phyloP scores from a whole-genome alignment of 2,797 vertebrate genomes.

The Anguilla pacifica region DNA sequence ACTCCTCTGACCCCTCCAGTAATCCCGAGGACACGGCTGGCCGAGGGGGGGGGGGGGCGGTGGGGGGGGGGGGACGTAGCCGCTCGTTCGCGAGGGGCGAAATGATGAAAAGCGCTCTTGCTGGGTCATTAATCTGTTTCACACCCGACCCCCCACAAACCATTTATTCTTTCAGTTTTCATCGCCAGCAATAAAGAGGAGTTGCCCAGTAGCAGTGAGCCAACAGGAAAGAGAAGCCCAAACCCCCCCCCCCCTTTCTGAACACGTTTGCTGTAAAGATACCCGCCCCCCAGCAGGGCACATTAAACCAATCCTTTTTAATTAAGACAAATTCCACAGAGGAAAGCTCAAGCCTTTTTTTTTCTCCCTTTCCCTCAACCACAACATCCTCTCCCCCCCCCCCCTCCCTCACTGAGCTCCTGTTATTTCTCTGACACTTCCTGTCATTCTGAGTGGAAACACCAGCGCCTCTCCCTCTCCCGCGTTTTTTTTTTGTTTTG shows the following conservation, averaged over 20 bases:
- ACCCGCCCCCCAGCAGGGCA: conserved; percentile 47
- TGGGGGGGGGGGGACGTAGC: too few species aligned
- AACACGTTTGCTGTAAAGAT: conserved; percentile 54
- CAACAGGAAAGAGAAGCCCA: conserved; percentile 14
- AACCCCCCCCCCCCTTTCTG: conserved; percentile 27
- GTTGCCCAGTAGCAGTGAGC: conserved; percentile 32
- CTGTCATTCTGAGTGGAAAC: conserved; percentile 52
- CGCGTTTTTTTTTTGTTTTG: conserved; percentile 30
- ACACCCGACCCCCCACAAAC: conserved; percentile 26
- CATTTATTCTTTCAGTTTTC: conserved; percentile 47
- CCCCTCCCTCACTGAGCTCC: conserved; percentile 28
- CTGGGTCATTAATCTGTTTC: conserved; percentile 40
- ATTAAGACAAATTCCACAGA: conserved; percentile 67
- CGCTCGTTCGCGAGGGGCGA: conserved; percentile 26
- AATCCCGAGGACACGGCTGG: conserved; percentile 14
- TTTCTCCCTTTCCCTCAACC: conserved; percentile 41
- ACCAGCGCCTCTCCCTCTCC: conserved; percentile 48
- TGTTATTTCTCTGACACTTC: conserved; percentile 49
- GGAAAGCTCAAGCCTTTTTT: conserved; percentile 55
- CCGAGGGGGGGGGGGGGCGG: neutral
- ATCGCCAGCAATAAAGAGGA: conserved; percentile 43
- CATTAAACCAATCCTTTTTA: conserved; percentile 64
- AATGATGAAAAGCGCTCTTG: conserved; percentile 32
- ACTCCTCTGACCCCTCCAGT: conserved; percentile 9
- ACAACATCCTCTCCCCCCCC: conserved; percentile 55